phyloP scores from a whole-genome alignment of 2,113 vertebrate genomes.

The Scomber scombrus region DNA sequence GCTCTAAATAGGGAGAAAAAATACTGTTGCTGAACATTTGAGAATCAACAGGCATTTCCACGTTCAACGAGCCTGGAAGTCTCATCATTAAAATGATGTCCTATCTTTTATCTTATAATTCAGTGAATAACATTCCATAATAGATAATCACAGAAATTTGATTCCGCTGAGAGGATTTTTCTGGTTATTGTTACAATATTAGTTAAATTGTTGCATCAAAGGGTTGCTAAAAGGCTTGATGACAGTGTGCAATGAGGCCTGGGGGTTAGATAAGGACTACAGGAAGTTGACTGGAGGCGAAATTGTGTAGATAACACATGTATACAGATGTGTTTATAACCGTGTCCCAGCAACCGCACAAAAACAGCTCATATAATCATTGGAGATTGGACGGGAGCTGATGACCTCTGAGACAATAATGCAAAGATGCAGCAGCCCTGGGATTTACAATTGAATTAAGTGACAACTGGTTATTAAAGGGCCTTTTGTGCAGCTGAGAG shows the following conservation, averaged over 20 bases:
- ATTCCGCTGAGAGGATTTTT: not conserved
- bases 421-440: conserved; percentile 18
- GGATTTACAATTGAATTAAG: conserved; percentile 59
- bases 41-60: conserved; percentile 3
- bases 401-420: conserved; percentile 14
- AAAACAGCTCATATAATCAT: not conserved
- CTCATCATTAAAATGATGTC: conserved; percentile 14
- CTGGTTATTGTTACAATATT: not conserved
- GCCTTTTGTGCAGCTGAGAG: conserved; percentile 20
- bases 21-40: not conserved
- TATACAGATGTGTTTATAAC: conserved; percentile 43
- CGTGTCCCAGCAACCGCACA: conserved; percentile 53
- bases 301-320: conserved; percentile 23
- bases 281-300: conserved; percentile 40
- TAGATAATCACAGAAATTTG: not conserved
- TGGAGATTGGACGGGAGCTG: conserved; percentile 40
- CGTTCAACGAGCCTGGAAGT: conserved; percentile 6
- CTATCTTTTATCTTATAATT: conserved; percentile 9
- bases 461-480: conserved; percentile 43
- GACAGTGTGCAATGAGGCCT: not conserved
- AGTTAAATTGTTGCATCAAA: conserved; percentile 10
- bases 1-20: conserved; percentile 18
- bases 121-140: not conserved
- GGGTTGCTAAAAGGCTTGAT: not conserved
- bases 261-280: conserved; percentile 23